Conservation (phyloP, 1,140 invertebrate genomes). For the Danaus melanippus region DNA sequence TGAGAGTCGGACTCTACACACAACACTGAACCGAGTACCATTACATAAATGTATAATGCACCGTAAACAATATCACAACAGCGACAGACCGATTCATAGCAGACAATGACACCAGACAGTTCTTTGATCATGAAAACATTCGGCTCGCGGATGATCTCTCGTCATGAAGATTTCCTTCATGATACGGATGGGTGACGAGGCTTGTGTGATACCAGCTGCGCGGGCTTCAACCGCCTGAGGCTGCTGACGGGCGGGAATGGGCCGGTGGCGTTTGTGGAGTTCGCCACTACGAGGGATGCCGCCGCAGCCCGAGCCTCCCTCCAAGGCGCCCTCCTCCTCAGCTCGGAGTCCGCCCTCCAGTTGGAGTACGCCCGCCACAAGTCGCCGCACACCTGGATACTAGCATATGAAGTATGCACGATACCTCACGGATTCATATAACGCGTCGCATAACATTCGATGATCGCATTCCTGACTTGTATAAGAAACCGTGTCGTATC, state of each 20-base stretch:
- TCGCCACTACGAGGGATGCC: slow-evolving; percentile 91
- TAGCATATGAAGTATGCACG: slow-evolving; percentile 69
- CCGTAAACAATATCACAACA: slow-evolving; percentile 11
- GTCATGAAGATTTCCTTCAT: slow-evolving; percentile 15
- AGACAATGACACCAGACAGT: too few species aligned
- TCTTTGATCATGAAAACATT: too few species aligned
- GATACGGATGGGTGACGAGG: slow-evolving; percentile 44
- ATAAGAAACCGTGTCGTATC: slow-evolving; percentile 20
- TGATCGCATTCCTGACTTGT: slow-evolving; percentile 2
- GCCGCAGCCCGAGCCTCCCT: slow-evolving; percentile 91
- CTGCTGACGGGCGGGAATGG: slow-evolving; percentile 93
- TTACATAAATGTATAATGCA: slow-evolving; percentile 28
- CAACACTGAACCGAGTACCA: slow-evolving; percentile 38
- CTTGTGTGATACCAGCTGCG: slow-evolving; percentile 80
- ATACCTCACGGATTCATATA: slow-evolving; percentile 23
- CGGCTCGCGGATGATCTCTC: slow-evolving; percentile 9
- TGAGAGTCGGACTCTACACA: slow-evolving; percentile 36
- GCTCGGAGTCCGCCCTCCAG: slow-evolving; percentile 96
- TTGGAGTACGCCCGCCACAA: slow-evolving; percentile 99
- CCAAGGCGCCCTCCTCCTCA: slow-evolving; percentile 94
- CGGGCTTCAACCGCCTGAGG: slow-evolving; percentile 96
- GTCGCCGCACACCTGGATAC: slow-evolving; percentile 81
- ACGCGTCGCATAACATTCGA: slow-evolving; percentile 6
- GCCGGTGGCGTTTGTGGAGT: slow-evolving; percentile 96
- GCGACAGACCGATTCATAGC: too few species aligned